These are phyloP conservation scores for Cyclura pinguis DNA, from an alignment of 2,797 vertebrate species.

Conservation along the genomic window DNA sequence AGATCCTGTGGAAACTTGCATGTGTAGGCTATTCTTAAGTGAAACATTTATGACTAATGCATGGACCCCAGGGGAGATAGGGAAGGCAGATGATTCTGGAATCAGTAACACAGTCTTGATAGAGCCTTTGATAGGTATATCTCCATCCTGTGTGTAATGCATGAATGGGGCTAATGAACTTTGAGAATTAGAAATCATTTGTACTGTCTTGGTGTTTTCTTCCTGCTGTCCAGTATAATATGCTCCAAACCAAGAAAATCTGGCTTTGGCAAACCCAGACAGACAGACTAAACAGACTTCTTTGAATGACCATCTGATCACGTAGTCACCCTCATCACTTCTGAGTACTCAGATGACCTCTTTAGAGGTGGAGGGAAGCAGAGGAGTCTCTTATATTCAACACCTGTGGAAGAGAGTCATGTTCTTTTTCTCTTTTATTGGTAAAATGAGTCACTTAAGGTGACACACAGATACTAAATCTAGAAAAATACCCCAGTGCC, in stretches of 20 bases:
- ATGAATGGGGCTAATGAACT: background rate
- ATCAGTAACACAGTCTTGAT: no score
- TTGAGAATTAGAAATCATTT: background rate
- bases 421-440: background rate
- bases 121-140: background rate
- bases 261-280: background rate
- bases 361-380: background rate
- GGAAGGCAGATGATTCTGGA: background rate
- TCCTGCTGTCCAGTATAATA: background rate
- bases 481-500: slow-evolving; percentile 56
- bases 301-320: background rate
- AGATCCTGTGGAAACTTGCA: background rate
- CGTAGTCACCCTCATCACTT: background rate
- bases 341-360: background rate
- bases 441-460: slow-evolving; percentile 7
- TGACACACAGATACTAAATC: slow-evolving; percentile 1
- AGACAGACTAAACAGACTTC: background rate
- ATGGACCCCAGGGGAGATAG: background rate
- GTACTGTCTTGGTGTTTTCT: background rate
- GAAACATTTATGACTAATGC: background rate
- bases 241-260: background rate
- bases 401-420: background rate
- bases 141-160: background rate
- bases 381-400: background rate
- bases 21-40: background rate